Base-by-base conservation (phyloP, 2,888 invertebrate species). In the Caenorhabditis becei region DNA sequence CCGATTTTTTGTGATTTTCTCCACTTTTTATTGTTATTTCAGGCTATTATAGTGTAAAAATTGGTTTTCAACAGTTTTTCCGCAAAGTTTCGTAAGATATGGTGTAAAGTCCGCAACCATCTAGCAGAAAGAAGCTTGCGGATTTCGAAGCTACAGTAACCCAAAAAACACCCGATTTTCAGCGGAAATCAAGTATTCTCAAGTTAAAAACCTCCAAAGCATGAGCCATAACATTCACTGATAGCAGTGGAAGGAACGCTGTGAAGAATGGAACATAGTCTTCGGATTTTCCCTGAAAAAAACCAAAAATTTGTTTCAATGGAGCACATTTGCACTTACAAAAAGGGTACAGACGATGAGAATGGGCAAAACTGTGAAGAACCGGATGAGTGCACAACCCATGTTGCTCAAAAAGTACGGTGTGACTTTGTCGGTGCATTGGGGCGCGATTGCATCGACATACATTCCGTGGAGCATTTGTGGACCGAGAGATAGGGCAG, bases 321-420 rank as follows among this genome's bases (percentile, higher is more conserved):
- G 44, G 28, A 32, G 18, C 53, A 26, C 53, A 53, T 16, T 53
- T 26, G 16, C 53, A 70, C 70, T 70, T 16, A 70, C 70, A 35
- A 70, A 70, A 0, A 70, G 28, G 26, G 70, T 47, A 14, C 70
- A 59, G 14, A 70, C 28, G 16, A 70, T 70, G 32, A 70, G n/a
- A 11, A 70, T 61, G 14, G 70, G 70, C 4, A 70, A 53, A 3
- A 41, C 49, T 2, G 70, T 70, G 61, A 70, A 70, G 32, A 70
- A 70, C 4, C 70, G 61, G 35, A 70, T 61, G 20, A 70, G 37
- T 5, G 70, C 59, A 23, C 70, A 70, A 20, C 70, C 70, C 70
- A 70, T 70, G n/a, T 70, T 70, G 28, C 61, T 61, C 61, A 70
- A 16, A 37, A 35, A 59, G 32, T 70, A 61, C 14, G 70, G 37